Conservation (phyloP, 2,888 invertebrate genomes). For the Morinoia aosen region DNA sequence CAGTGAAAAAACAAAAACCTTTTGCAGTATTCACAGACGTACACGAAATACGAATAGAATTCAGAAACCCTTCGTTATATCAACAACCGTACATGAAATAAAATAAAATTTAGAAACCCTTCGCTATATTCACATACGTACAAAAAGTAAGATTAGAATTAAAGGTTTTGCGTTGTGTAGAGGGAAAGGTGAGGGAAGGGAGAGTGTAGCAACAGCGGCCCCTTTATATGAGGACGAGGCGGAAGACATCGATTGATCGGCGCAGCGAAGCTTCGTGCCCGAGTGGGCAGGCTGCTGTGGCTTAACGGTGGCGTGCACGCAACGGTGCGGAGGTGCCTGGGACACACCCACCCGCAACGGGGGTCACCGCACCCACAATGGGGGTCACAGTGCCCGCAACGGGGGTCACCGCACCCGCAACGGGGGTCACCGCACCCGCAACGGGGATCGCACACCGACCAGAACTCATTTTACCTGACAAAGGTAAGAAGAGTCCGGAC, state of each 20-base stretch:
- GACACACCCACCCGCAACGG: neutral
- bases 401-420: neutral
- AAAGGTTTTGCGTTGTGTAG: too few species aligned
- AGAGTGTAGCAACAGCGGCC: neutral
- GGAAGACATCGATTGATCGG: neutral
- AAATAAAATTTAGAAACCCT: too few species aligned
- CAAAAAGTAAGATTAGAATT: too few species aligned
- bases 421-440: neutral
- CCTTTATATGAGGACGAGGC: neutral
- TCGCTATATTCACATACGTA: too few species aligned
- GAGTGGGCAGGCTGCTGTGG: neutral
- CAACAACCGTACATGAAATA: too few species aligned
- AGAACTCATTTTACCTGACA: neutral
- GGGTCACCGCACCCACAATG: neutral
- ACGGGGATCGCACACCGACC: neutral
- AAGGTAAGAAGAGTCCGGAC: too few species aligned
- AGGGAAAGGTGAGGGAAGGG: neutral
- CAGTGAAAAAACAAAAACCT: neutral
- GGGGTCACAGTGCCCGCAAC: neutral
- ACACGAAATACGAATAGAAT: neutral
- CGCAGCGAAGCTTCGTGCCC: neutral
- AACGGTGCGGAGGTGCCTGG: neutral
- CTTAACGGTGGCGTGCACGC: neutral
- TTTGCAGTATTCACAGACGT: neutral
- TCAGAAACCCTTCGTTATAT: neutral